phyloP scores from a whole-genome alignment of 1,140 invertebrate genomes.

The Zaprionus capensis region DNA sequence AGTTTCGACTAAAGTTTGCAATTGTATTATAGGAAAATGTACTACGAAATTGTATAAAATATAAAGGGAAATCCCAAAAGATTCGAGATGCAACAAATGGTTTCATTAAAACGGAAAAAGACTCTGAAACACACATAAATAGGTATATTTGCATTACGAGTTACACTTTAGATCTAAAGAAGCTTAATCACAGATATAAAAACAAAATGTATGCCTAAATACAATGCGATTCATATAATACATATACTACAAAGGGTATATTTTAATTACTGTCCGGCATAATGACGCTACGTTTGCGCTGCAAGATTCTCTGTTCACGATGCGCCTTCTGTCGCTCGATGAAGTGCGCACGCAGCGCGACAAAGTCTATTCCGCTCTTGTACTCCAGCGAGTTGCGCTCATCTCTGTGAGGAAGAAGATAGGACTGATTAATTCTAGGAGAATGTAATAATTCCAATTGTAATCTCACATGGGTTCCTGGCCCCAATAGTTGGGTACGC shows the following conservation, averaged over 20 bases:
- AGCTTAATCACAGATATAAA: conserved; percentile 66
- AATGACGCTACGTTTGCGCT: conserved; percentile 80
- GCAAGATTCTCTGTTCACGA: conserved; percentile 83
- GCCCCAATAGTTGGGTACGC: conserved; percentile 89
- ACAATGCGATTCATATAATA: conserved; percentile 15
- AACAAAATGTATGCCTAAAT: conserved; percentile 42
- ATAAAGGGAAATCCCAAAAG: neutral
- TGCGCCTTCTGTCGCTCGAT: conserved; percentile 86
- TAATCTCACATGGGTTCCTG: conserved; percentile 62
- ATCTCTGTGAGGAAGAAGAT: conserved; percentile 47
- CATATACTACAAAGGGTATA: neutral
- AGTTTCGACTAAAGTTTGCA: no score
- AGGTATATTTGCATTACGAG: conserved; percentile 37
- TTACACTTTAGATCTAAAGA: conserved; percentile 44
- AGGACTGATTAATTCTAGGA: neutral
- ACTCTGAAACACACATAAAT: conserved; percentile 21
- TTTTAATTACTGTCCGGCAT: conserved; percentile 59
- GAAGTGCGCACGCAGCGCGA: conserved; percentile 86
- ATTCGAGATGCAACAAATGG: neutral
- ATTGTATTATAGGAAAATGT: no score
- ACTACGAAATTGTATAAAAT: neutral
- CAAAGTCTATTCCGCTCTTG: conserved; percentile 86
- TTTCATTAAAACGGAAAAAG: neutral
- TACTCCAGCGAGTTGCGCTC: conserved; percentile 70
- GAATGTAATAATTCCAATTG: neutral